Percentiles rank a stretch among this genome's conserved stretches.
phyloP scores from a whole-genome alignment of 2,888 invertebrate species.

The Eupithecia subfuscata region DNA sequence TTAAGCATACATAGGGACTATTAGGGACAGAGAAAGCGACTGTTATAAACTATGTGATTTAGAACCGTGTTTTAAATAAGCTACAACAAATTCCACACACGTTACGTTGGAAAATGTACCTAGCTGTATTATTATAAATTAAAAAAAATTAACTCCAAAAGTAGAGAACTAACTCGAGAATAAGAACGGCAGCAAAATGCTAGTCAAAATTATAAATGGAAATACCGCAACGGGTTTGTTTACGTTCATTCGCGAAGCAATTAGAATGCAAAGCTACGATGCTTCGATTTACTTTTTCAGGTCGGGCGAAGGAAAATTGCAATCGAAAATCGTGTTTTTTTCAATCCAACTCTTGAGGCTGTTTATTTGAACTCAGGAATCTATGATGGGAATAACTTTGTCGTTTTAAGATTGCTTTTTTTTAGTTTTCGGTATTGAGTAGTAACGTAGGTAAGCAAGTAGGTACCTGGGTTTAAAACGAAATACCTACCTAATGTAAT shows the following conservation, averaged over 20 bases:
- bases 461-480: neutral
- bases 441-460: neutral
- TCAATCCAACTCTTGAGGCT: constrained; percentile 36
- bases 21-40: too few relatives aligned
- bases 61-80: too few relatives aligned
- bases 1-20: too few relatives aligned
- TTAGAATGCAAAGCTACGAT: constrained; percentile 61
- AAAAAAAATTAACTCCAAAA: neutral
- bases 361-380: constrained; percentile 31
- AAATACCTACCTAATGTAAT: too few relatives aligned
- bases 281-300: constrained; percentile 52
- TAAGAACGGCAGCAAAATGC: neutral
- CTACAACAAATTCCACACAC: too few relatives aligned
- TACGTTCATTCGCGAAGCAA: constrained; percentile 53
- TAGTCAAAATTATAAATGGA: constrained; percentile 37
- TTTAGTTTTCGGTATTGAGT: neutral
- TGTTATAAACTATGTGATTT: too few relatives aligned
- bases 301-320: constrained; percentile 51
- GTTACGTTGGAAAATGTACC: too few relatives aligned
- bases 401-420: neutral
- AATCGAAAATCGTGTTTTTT: constrained; percentile 47
- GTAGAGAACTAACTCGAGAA: neutral
- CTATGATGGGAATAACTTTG: neutral
- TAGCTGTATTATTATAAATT: neutral
- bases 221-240: constrained; percentile 40